Evolutionary conservation across 1,140 invertebrate genomes (phyloP), one percentile per base, ranked within the genome.

Genomic region (Eufriesea mexicana): DNA sequence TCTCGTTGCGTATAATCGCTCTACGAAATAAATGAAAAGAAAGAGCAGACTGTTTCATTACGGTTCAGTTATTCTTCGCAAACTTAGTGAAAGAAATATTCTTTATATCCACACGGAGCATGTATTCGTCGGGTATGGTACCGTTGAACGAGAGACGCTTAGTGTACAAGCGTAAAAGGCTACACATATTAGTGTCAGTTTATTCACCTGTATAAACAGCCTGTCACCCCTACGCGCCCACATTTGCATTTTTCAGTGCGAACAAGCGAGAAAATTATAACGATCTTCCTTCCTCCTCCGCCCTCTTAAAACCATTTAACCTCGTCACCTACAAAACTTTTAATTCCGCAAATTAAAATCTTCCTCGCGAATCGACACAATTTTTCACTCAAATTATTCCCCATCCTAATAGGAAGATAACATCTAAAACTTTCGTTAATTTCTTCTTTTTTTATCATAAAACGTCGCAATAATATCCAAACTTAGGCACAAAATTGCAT

Each of bases 151-250:
- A 23, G 23, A 71, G 16, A 49, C 12, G 25, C 28, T 55, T 28
- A 72, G 62, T 62, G 57, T 82, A 73, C 35, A 12, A 28, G 59
- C 28, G n/a, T 45, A 57, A 59, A 66, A 64, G 10, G 42, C 66
- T 64, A n/a, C 9, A 8, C 64, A 25, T 35, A 77, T 86, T 82
- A 85, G 57, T 23, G 67, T 49, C 45, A 61, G 68, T 77, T 61
- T 62, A 51, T 62, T 47, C 86, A 88, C 66, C 83, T 88, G 83
- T 85, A 67, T 59, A 85, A 88, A 88, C 67, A 87, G 18, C 54
- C 70, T 57, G 67, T 70, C 45, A 18, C 23, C 74, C 20, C 35
- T 23, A 59, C 54, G 7, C 59, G 23, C n/a, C 16, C 23, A 35
- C 16, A 47, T 61, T 57, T n/a, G n/a, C 45, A 35, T 61, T 28